Percentiles rank a stretch among this genome's conserved stretches.
phyloP scores from a whole-genome alignment of 2,888 invertebrate species.

The Seira musarum region DNA sequence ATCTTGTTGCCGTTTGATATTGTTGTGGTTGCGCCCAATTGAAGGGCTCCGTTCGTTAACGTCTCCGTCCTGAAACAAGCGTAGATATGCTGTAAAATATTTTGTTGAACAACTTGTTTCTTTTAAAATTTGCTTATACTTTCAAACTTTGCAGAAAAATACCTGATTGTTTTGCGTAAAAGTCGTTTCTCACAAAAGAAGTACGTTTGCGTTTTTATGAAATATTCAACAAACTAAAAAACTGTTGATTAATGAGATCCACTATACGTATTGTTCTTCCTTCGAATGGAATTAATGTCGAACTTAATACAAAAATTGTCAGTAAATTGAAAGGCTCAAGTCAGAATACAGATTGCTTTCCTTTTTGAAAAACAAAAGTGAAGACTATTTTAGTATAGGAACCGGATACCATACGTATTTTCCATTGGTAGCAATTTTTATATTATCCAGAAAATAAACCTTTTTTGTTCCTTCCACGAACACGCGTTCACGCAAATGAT shows the following conservation, averaged over 20 bases:
- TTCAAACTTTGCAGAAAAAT: no score
- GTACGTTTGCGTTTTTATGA: neutral
- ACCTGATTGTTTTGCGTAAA: neutral
- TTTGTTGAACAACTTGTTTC: neutral
- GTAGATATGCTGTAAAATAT: no score
- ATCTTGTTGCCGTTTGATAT: constrained; percentile 59
- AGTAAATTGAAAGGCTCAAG: constrained; percentile 1
- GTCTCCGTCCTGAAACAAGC: constrained; percentile 49
- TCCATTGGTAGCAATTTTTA: neutral
- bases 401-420: neutral
- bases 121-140: no score
- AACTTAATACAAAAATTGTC: neutral
- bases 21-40: constrained; percentile 48
- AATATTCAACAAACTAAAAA: neutral
- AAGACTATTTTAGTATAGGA: neutral
- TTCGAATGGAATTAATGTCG: neutral
- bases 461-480: neutral
- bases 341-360: neutral
- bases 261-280: neutral
- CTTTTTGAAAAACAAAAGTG: neutral
- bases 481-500: neutral
- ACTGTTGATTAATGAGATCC: neutral
- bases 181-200: neutral
- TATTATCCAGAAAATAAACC: neutral
- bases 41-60: constrained; percentile 58